These are phyloP conservation scores for Sandelia bainsii DNA, from an alignment of 2,797 vertebrate species.

Conservation along the genomic window DNA sequence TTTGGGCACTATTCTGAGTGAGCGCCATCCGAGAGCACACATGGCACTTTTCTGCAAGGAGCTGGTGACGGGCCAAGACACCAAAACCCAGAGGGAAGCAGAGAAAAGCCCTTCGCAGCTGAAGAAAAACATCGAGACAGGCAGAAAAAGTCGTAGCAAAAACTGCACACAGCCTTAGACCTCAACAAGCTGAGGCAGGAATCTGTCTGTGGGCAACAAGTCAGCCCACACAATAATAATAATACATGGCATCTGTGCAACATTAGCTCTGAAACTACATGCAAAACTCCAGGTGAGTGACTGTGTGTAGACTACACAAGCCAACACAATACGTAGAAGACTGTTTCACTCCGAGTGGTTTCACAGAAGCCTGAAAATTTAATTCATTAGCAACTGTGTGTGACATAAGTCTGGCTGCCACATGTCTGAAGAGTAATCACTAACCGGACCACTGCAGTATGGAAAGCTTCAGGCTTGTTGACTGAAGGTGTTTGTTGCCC, in stretches of 20 bases:
- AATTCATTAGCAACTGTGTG: background rate
- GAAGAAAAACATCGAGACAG: constrained; percentile 32
- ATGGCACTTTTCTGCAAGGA: constrained; percentile 40
- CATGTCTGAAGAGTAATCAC: constrained; percentile 34
- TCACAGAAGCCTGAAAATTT: background rate
- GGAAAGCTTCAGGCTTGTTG: background rate
- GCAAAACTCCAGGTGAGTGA: background rate
- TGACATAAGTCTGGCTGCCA: constrained; percentile 9
- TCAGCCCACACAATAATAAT: constrained; percentile 25
- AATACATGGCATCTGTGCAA: background rate
- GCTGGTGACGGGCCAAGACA: constrained; percentile 19
- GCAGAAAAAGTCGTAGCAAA: constrained; percentile 47
- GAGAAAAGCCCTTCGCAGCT: constrained; percentile 40
- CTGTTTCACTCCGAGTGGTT: background rate
- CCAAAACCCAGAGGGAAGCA: constrained; percentile 33
- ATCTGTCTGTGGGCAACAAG: constrained; percentile 4
- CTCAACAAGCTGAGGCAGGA: constrained; percentile 45
- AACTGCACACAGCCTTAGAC: constrained; percentile 35
- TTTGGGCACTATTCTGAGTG: constrained; percentile 14
- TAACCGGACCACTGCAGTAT: background rate
- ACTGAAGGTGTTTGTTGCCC: constrained; percentile 8
- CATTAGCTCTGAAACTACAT: background rate
- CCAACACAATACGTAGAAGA: background rate
- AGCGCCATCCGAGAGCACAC: constrained; percentile 28
- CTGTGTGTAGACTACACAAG: background rate